Evolutionary conservation across 2,113 vertebrate genomes (phyloP).

Genomic region (Chrysochloris asiatica): DNA sequence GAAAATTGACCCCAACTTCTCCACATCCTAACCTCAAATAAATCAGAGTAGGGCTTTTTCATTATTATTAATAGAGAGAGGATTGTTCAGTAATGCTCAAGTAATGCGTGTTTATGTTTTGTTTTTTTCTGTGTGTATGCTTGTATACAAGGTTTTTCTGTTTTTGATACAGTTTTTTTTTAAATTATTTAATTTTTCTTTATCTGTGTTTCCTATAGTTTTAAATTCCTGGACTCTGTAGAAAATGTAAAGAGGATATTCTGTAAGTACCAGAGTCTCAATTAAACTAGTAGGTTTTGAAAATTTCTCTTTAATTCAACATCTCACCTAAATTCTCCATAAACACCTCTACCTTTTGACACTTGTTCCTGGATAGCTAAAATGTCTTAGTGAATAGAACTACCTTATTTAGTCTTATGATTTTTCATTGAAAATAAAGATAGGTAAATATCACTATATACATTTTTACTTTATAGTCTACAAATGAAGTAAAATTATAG

Average conservation of each 20-base stretch:
- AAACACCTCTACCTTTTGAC: neutral
- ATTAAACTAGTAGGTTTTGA: neutral
- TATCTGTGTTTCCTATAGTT: neutral
- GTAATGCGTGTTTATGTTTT: neutral
- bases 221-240: conserved; percentile 5
- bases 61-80: neutral
- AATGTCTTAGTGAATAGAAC: conserved; percentile 16
- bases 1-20: conserved; percentile 59
- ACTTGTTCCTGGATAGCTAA: neutral
- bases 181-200: neutral
- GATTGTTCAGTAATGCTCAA: neutral
- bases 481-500: neutral
- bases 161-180: neutral
- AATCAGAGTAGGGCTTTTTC: conserved; percentile 6
- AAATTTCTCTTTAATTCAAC: conserved; percentile 15
- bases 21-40: conserved; percentile 22
- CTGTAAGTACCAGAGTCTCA: neutral
- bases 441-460: neutral
- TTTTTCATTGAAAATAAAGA: neutral
- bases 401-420: neutral
- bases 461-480: neutral
- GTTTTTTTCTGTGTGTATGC: neutral
- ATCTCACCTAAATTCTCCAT: neutral
- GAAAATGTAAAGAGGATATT: conserved; percentile 8
- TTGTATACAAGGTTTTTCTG: neutral